phyloP scores from a whole-genome alignment of 2,113 vertebrate species.

The Epinephelus fuscoguttatus region DNA sequence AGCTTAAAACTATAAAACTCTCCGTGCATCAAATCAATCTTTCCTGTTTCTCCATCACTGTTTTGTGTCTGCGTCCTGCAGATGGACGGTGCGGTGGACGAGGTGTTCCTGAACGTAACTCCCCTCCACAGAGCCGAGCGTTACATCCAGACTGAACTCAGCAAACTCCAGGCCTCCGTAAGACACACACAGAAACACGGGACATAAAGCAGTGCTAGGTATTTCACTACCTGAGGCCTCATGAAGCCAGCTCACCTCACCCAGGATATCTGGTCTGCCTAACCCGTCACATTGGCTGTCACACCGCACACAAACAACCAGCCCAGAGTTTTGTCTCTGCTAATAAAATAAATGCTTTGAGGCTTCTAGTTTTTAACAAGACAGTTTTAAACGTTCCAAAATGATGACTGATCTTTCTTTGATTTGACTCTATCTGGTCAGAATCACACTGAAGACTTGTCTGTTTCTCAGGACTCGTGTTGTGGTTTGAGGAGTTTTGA shows the following conservation, averaged over 20 bases:
- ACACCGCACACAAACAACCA: too few relatives aligned
- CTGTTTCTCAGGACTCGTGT: constrained; percentile 64
- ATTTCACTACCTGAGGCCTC: too few relatives aligned
- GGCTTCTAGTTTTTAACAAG: not conserved
- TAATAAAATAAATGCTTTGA: too few relatives aligned
- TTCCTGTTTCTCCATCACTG: not conserved
- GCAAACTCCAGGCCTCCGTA: constrained; percentile 70
- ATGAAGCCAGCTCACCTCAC: too few relatives aligned
- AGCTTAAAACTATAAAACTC: not conserved
- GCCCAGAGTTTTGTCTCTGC: too few relatives aligned
- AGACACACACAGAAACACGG: not conserved
- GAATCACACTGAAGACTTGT: too few relatives aligned
- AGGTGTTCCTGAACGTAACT: constrained; percentile 70
- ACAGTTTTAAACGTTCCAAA: not conserved
- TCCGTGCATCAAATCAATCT: not conserved
- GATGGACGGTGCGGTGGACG: constrained; percentile 65
- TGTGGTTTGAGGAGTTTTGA: constrained; percentile 70
- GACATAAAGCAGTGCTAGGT: too few relatives aligned
- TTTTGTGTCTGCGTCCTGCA: not conserved
- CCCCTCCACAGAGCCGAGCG: constrained; percentile 52
- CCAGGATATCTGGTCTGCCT: too few relatives aligned
- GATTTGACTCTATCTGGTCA: not conserved
- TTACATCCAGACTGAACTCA: constrained; percentile 58
- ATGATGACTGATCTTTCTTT: not conserved
- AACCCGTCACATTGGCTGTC: too few relatives aligned